A percentile compares a stretch with the other conserved stretches of the same genome.
Conservation (phyloP, 1,140 invertebrate genomes). For the Sinonovacula constricta region DNA sequence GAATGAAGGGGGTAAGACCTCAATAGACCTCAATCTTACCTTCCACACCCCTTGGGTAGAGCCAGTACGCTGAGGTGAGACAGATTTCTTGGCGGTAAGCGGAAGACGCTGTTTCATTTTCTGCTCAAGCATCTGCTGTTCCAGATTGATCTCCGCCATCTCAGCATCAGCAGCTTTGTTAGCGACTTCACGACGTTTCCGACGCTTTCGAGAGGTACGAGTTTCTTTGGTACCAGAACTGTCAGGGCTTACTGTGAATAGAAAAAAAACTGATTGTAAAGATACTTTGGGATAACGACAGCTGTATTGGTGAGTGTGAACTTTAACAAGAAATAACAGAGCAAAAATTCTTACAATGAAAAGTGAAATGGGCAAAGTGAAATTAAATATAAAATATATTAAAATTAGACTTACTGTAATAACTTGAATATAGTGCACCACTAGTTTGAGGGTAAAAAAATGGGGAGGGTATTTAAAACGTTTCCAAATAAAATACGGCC, state of each 20-base stretch:
- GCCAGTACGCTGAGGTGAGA: constrained; percentile 17
- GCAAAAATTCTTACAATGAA: no score
- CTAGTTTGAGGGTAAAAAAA: no score
- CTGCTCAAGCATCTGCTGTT: constrained; percentile 71
- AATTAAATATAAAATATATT: no score
- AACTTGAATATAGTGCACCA: no score
- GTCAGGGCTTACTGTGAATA: not conserved
- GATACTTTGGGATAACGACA: no score
- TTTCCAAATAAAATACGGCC: no score
- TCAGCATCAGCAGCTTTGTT: constrained; percentile 74
- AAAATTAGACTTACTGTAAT: no score
- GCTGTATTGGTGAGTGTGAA: no score
- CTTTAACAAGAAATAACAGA: no score
- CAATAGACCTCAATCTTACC: constrained; percentile 9
- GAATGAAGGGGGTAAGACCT: no score
- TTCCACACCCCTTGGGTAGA: constrained; percentile 30
- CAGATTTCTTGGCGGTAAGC: constrained; percentile 28
- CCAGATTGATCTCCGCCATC: constrained; percentile 74
- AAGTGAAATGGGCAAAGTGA: no score
- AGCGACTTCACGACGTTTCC: constrained; percentile 70
- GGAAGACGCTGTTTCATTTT: constrained; percentile 48
- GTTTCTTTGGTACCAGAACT: constrained; percentile 16
- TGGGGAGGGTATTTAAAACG: no score
- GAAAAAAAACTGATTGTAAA: not conserved
- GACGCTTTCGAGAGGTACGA: constrained; percentile 63